Evolutionary conservation across 2,797 vertebrate genomes (phyloP).

Genomic region (Harpagifer antarcticus): DNA sequence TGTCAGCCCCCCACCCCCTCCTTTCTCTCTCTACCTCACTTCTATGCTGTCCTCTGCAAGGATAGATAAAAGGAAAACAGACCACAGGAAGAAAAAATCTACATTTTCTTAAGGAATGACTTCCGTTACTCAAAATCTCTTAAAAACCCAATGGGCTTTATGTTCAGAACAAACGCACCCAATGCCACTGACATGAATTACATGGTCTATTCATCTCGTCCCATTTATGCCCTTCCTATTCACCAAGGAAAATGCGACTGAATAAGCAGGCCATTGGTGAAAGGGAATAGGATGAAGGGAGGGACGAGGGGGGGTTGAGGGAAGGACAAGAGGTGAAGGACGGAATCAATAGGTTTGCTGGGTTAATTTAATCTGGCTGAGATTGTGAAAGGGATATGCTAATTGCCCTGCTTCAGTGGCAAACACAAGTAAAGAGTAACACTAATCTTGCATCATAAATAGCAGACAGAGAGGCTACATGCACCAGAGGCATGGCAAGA

Average conservation of each 20-base stretch:
- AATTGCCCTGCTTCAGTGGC: slow-evolving; percentile 48
- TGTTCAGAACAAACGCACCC: slow-evolving; percentile 45
- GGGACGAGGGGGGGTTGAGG: slow-evolving; percentile 42
- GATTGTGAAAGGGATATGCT: slow-evolving; percentile 32
- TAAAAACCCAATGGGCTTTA: slow-evolving; percentile 10
- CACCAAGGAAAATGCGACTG: slow-evolving; percentile 61
- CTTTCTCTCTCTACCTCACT: too few species aligned
- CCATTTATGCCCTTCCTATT: slow-evolving; percentile 61
- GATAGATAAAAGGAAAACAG: too few species aligned
- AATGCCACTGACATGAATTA: slow-evolving; percentile 57
- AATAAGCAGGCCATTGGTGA: slow-evolving; percentile 72
- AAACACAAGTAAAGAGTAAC: slow-evolving; percentile 60
- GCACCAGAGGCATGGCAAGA: slow-evolving; percentile 27
- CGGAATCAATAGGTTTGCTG: slow-evolving; percentile 74
- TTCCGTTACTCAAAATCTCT: slow-evolving; percentile 10
- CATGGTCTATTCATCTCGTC: slow-evolving; percentile 69
- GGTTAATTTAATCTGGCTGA: slow-evolving; percentile 77
- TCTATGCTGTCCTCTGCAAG: too few species aligned
- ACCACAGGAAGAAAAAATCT: too few species aligned
- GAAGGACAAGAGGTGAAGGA: slow-evolving; percentile 62
- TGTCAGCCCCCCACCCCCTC: too few species aligned
- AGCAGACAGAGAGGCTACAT: slow-evolving; percentile 36
- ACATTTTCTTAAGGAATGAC: background rate
- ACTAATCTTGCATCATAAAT: slow-evolving; percentile 51
- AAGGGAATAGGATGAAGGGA: slow-evolving; percentile 54